A percentile compares a stretch with the other conserved stretches of the same genome.
Evolutionary conservation across 2,888 invertebrate species (phyloP).

Genomic region (Drosophila lacicola): DNA sequence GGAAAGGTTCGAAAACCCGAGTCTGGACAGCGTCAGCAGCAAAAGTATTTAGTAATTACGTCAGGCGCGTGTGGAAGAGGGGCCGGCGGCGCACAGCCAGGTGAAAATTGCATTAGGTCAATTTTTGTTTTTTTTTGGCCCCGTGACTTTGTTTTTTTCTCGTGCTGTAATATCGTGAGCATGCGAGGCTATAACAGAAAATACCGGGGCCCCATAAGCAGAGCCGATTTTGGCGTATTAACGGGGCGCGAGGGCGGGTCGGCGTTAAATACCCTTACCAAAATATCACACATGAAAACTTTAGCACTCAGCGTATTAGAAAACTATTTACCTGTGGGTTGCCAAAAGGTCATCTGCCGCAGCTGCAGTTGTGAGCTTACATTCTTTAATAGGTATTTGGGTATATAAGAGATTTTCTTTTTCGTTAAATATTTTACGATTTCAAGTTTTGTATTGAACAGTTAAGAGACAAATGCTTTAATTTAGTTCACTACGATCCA

Average conservation of each 20-base stretch:
- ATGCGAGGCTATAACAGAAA: conserved; percentile 60
- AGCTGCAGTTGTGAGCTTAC: no score
- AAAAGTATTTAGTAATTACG: conserved; percentile 80
- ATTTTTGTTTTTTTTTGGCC: conserved; percentile 19
- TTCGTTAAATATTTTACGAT: no score
- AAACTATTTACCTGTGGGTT: no score
- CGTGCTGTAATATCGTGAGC: conserved; percentile 47
- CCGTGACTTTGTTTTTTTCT: conserved; percentile 21
- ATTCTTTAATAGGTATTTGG: no score
- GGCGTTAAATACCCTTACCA: conserved; percentile 3
- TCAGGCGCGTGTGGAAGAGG: conserved; percentile 34
- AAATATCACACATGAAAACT: conserved; percentile 39
- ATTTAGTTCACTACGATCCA: no score
- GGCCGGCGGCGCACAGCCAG: conserved; percentile 29
- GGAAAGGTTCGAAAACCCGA: conserved; percentile 28
- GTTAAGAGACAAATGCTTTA: no score
- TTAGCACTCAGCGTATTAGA: conserved; percentile 38
- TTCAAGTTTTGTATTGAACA: no score
- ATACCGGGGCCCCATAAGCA: conserved; percentile 37
- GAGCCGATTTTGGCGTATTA: conserved; percentile 36
- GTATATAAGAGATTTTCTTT: no score
- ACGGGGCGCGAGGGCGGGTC: neutral
- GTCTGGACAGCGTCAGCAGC: conserved; percentile 54
- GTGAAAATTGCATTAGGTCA: conserved; percentile 75
- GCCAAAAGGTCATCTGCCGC: no score